Evolutionary conservation across 2,888 invertebrate species (phyloP).

Genomic region (Eilema griseolum): DNA sequence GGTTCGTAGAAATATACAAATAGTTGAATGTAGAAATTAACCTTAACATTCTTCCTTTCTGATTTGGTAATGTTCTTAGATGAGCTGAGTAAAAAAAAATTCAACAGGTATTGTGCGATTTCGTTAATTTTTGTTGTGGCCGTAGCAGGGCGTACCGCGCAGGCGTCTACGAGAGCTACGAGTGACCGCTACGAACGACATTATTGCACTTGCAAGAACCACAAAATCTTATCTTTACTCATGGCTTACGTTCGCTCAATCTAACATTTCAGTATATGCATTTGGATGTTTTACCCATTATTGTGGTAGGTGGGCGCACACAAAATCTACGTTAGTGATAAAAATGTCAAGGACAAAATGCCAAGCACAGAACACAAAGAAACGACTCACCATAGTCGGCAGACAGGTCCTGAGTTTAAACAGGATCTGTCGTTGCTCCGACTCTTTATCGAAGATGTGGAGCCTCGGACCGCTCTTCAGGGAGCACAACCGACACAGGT

Average conservation of each 20-base stretch:
- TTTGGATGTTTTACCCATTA: neutral
- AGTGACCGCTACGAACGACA: conserved; percentile 57
- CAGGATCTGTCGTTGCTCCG: conserved; percentile 90
- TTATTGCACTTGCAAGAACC: conserved; percentile 53
- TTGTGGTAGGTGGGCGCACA: neutral
- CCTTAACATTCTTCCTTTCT: neutral
- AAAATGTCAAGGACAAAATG: conserved; percentile 51
- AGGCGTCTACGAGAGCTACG: conserved; percentile 79
- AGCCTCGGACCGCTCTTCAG: conserved; percentile 90
- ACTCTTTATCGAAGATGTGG: conserved; percentile 91
- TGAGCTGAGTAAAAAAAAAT: conserved; percentile 37
- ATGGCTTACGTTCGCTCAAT: conserved; percentile 52
- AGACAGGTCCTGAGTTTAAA: conserved; percentile 90
- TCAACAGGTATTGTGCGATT: conserved; percentile 69
- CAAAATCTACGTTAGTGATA: conserved; percentile 19
- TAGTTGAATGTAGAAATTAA: neutral
- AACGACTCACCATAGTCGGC: conserved; percentile 89
- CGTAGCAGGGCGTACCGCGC: conserved; percentile 77
- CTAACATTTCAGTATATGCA: conserved; percentile 14
- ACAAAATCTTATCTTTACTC: conserved; percentile 46
- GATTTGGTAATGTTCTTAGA: neutral
- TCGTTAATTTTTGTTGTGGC: conserved; percentile 54
- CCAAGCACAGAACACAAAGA: conserved; percentile 35
- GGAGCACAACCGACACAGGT: conserved; percentile 90
- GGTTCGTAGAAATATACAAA: neutral